A percentile compares a stretch with the other conserved stretches of the same genome.
phyloP scores from a whole-genome alignment of 2,113 vertebrate species.

The Macheiramphus alcinus region DNA sequence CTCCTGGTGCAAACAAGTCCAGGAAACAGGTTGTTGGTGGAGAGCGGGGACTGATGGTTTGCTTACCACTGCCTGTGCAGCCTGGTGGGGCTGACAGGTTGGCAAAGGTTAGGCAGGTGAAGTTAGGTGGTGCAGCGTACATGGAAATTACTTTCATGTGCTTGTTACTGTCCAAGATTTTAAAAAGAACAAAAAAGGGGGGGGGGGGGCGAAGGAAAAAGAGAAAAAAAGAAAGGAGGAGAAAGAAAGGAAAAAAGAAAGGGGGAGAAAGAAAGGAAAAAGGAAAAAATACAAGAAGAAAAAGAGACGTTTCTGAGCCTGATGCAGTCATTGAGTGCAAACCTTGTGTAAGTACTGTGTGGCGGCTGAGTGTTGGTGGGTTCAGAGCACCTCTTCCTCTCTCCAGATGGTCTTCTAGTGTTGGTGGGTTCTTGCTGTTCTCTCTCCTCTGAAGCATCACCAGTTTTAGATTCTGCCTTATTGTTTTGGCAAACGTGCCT shows the following conservation, averaged over 20 bases:
- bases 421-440: not conserved
- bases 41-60: not conserved
- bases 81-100: not conserved
- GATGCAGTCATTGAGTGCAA: not conserved
- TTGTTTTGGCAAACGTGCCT: not conserved
- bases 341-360: no score
- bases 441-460: not conserved
- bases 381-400: not conserved
- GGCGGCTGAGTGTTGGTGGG: not conserved
- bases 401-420: not conserved
- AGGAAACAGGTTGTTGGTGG: not conserved
- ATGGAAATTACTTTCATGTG: not conserved
- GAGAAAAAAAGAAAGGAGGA: no score
- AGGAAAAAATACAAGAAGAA: not conserved
- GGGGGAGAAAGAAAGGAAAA: not conserved
- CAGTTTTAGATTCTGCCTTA: not conserved
- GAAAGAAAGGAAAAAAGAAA: not conserved
- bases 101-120: not conserved
- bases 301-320: not conserved
- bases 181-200: not conserved
- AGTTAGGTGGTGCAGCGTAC: not conserved
- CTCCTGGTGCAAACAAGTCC: not conserved
- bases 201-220: accelerated
- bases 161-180: not conserved
- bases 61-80: not conserved